Base-by-base conservation (phyloP, 2,797 vertebrate species). In the Coregonus ussuriensis region DNA sequence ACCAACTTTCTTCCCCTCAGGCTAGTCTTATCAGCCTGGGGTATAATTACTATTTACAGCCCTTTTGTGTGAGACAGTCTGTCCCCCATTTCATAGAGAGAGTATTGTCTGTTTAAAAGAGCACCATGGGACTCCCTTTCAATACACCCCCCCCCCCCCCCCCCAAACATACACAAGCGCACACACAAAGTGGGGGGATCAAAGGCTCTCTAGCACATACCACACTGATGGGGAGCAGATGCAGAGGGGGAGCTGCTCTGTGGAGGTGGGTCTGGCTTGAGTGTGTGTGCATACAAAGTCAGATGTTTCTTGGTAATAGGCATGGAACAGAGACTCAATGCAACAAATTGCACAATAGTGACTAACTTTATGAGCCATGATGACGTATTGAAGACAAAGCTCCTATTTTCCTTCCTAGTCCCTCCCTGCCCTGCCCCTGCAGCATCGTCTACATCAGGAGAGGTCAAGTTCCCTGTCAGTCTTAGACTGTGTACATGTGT, bases 141-240 rank as follows among this genome's bases (percentile, higher is more conserved):
- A 83, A 87, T 69, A 74, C 74, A 51, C 51, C 84, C 56, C 52
- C 59, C 7, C 6, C 5, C 70, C 33, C 74, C 47, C 63, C 41
- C 31, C 25, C 88, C 84, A 87, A 87, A 86, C 81, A 72, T 76
- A 54, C 72, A 76, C 74, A 53, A 68, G 29, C 37, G 51, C 66
- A 74, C 37, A 59, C 41, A 72, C 63, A 75, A 18, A 21, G 18
- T n/a, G 7, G 37, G 37, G 80, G 87, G 87, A 93, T 94, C 91
- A 95, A 94, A 94, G 91, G 81, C 89, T 89, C 80, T 89, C 78
- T 88, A 73, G 87, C 89, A 91, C 92, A 95, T 94, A 93, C 91
- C 92, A 92, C 90, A 85, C 88, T 95, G 93, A 94, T 95, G 89
- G 87, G 89, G 92, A 93, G 91, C 94, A 95, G 93, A 94, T 95